phyloP scores from a whole-genome alignment of 2,888 invertebrate species.

The Athalia rosae region DNA sequence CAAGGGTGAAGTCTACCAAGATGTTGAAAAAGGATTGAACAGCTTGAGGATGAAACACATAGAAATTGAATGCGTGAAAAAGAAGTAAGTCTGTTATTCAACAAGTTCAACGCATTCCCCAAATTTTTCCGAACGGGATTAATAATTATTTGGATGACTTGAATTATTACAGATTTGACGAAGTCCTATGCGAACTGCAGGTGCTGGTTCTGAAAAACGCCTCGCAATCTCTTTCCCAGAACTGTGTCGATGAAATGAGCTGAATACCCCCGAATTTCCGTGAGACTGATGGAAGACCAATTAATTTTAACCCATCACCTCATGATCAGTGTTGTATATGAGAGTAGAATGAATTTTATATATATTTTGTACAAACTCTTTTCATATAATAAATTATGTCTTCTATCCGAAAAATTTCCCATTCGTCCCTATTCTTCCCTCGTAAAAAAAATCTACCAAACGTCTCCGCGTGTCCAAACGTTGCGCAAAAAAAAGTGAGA shows the following conservation, averaged over 20 bases:
- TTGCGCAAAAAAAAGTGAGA: no score
- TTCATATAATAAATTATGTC: slow-evolving; percentile 33
- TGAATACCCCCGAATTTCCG: background rate
- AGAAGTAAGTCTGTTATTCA: slow-evolving; percentile 50
- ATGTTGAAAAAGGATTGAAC: slow-evolving; percentile 51
- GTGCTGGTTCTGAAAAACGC: slow-evolving; percentile 52
- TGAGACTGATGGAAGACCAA: background rate
- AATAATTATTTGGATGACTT: slow-evolving; percentile 38
- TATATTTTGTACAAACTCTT: slow-evolving; percentile 40
- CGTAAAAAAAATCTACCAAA: background rate
- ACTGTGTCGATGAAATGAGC: slow-evolving; percentile 15
- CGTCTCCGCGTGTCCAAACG: no score
- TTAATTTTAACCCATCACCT: background rate
- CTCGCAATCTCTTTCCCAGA: slow-evolving; percentile 41
- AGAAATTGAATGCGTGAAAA: slow-evolving; percentile 49
- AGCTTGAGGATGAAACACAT: slow-evolving; percentile 50
- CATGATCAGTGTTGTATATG: slow-evolving; percentile 1
- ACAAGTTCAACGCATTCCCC: background rate
- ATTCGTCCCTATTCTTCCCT: background rate
- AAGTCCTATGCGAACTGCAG: slow-evolving; percentile 52
- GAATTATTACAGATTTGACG: slow-evolving; percentile 49
- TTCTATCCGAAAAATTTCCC: background rate
- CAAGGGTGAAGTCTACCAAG: slow-evolving; percentile 50
- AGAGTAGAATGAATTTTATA: slow-evolving; percentile 16
- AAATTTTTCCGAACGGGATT: no score